These are phyloP conservation scores for Lanistes nyassanus DNA, from an alignment of 1,140 invertebrate species.

Conservation along the genomic window DNA sequence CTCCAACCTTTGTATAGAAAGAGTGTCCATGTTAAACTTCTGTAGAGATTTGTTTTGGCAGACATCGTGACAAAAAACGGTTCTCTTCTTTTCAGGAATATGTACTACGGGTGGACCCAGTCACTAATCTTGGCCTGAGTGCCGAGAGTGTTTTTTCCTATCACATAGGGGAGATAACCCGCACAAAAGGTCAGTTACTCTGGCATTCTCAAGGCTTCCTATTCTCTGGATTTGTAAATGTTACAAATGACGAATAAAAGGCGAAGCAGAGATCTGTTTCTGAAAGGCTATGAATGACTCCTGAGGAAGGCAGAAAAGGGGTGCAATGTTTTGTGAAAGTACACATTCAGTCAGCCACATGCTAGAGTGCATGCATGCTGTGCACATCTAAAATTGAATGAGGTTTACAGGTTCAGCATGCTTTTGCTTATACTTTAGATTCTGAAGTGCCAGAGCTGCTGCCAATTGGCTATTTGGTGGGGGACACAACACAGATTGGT, in stretches of 20 bases:
- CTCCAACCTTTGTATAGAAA: not conserved
- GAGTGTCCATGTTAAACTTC: constrained; percentile 4
- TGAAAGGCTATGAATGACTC: too few species aligned
- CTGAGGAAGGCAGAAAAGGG: too few species aligned
- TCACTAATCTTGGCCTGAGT: constrained; percentile 89
- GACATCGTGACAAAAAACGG: too few species aligned
- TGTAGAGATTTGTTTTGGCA: not conserved
- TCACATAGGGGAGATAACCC: constrained; percentile 86
- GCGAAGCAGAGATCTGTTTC: too few species aligned
- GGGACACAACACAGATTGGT: constrained; percentile 75
- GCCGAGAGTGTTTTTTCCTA: constrained; percentile 88
- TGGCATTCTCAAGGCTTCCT: not conserved
- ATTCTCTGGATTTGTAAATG: too few species aligned
- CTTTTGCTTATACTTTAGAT: constrained; percentile 30
- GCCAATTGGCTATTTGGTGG: constrained; percentile 92
- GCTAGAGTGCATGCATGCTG: too few species aligned
- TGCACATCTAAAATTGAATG: too few species aligned
- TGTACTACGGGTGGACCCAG: constrained; percentile 89
- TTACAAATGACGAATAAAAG: too few species aligned
- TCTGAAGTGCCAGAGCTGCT: constrained; percentile 82
- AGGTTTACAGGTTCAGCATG: too few species aligned
- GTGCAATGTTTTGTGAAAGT: too few species aligned
- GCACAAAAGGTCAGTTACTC: constrained; percentile 54
- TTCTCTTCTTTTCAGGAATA: constrained; percentile 82
- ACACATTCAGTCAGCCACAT: too few species aligned